phyloP scores from a whole-genome alignment of 2,797 vertebrate genomes.

The Falco peregrinus region DNA sequence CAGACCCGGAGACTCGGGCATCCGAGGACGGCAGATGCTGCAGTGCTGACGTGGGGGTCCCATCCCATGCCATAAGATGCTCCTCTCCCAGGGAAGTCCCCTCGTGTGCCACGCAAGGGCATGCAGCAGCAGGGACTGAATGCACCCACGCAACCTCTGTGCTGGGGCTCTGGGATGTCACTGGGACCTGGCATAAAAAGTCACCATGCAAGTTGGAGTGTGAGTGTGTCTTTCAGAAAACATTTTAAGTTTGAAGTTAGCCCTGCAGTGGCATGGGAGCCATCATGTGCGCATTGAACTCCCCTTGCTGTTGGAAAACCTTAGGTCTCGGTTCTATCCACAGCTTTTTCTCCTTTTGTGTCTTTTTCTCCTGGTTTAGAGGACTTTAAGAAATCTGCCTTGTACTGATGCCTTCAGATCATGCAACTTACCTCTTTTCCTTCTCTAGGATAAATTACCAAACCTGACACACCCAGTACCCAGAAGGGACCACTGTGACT shows the following conservation, averaged over 20 bases:
- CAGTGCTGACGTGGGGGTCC: neutral
- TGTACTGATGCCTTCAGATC: neutral
- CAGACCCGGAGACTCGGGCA: neutral
- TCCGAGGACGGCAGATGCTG: neutral
- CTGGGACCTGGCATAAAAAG: neutral
- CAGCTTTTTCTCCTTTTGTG: neutral
- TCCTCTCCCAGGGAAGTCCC: neutral
- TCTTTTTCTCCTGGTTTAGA: neutral
- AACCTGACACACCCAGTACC: neutral
- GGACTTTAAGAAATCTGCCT: neutral
- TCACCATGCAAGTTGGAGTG: neutral
- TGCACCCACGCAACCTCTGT: accelerated
- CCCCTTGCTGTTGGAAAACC: neutral
- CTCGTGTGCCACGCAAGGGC: neutral
- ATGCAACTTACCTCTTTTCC: accelerated
- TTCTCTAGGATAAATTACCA: neutral
- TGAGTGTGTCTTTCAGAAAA: neutral
- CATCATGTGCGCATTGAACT: accelerated
- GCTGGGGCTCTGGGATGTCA: neutral
- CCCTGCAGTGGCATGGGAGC: neutral
- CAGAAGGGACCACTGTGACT: neutral
- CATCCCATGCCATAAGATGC: accelerated
- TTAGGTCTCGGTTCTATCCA: accelerated
- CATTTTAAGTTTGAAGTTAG: neutral
- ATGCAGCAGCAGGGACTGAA: neutral